These are phyloP conservation scores for Clepsis dumicolana DNA, from an alignment of 2,888 invertebrate species.

Conservation along the genomic window DNA sequence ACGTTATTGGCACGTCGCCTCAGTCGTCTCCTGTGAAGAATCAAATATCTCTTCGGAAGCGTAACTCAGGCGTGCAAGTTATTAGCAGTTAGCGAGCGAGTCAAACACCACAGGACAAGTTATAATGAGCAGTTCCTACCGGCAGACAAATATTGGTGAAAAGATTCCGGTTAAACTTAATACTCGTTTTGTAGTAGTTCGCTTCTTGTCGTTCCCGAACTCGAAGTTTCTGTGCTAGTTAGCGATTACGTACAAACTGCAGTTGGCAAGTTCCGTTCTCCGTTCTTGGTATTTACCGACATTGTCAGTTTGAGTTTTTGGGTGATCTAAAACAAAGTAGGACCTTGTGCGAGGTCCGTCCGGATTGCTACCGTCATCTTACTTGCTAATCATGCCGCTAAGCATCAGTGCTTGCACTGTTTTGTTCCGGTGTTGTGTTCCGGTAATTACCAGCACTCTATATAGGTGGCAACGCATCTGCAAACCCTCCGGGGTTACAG, in stretches of 20 bases:
- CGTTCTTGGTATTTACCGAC: neutral
- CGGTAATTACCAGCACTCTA: too few species aligned
- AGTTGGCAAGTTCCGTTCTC: neutral
- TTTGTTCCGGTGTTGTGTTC: too few species aligned
- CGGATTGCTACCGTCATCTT: too few species aligned
- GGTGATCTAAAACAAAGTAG: too few species aligned
- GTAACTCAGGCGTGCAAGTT: constrained; percentile 41
- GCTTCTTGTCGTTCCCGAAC: neutral
- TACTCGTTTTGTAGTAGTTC: constrained; percentile 10
- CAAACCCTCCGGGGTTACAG: too few species aligned
- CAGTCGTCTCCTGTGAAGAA: constrained; percentile 4
- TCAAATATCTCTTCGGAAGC: constrained; percentile 11
- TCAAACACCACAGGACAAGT: constrained; percentile 39
- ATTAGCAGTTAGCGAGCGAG: constrained; percentile 41
- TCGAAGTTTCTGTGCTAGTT: neutral
- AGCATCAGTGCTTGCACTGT: too few species aligned
- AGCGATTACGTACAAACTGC: neutral
- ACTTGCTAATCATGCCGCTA: too few species aligned
- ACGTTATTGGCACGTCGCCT: too few species aligned
- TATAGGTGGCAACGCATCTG: too few species aligned
- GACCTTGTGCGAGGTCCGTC: too few species aligned
- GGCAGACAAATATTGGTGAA: constrained; percentile 31
- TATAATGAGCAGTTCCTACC: constrained; percentile 39
- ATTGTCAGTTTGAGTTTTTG: neutral
- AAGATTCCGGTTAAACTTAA: constrained; percentile 28